Evolutionary conservation across 1,140 invertebrate species (phyloP), one percentile per base, ranked within the genome.

Genomic region (Triops cancriformis): DNA sequence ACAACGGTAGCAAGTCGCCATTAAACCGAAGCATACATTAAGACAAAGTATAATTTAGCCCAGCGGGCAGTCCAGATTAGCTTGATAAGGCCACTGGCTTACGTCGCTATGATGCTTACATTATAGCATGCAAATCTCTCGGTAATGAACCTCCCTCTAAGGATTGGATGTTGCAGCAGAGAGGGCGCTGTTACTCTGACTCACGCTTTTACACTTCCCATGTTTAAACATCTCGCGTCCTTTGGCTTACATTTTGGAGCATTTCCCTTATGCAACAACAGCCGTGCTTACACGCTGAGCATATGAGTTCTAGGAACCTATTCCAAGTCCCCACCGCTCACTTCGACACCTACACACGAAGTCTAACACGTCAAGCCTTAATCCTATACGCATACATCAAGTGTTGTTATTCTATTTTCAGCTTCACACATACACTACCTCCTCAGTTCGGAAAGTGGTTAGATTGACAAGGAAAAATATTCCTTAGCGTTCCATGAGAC

Each of bases 371-470:
- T 64, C 51, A 64, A 64, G 14, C 51, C 51, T 64, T 64, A 64
- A 64, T 64, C 51, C 51, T n/a, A 64, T 64, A 64, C 51, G 51
- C 51, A 64, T 64, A 64, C n/a, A 64, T 64, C 51, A 64, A 23
- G 10, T 64, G 51, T 64, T 64, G 23, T 18, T 64, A 23, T 64
- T 64, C 51, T 14, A 64, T 64, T 64, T 64, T 64, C 51, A 64
- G 51, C 51, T 14, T 7, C 31, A 37, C 31, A 7, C 31, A 37
- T 37, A 37, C 31, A 37, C 31, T 37, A 37, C 7, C 31, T 37
- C 31, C n/a, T 5, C 14, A 14, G 14, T 23, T 64, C 23, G 51
- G 51, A 23, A 64, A 64, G 51, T 64, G 51, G 14, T 51, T 64
- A n/a, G 51, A 4, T n/a, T 64, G n/a, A 64, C 51, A 37, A 14